phyloP scores from a whole-genome alignment of 2,888 invertebrate species.

The Athetis lepigone region DNA sequence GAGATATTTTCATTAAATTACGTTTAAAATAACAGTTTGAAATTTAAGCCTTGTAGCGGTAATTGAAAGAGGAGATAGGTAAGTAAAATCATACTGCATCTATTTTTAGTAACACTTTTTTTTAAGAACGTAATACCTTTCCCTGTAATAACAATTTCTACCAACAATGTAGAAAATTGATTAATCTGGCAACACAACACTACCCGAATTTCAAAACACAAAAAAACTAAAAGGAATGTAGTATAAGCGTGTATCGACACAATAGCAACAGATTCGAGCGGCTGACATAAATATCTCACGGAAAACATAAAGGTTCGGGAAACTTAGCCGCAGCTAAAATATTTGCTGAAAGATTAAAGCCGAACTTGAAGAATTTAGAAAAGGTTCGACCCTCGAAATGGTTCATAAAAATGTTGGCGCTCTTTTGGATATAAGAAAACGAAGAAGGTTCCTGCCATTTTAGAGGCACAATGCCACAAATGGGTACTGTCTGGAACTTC shows the following conservation, averaged over 20 bases:
- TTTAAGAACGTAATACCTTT: background rate
- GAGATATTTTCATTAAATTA: constrained; percentile 19
- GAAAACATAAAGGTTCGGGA: constrained; percentile 73
- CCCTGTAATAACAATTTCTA: background rate
- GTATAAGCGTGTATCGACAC: constrained; percentile 42
- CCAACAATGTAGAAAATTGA: background rate
- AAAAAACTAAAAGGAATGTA: constrained; percentile 10
- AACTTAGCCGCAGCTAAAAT: constrained; percentile 78
- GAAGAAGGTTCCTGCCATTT: constrained; percentile 61
- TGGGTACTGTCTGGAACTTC: constrained; percentile 20
- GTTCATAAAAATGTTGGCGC: constrained; percentile 82
- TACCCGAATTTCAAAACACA: background rate
- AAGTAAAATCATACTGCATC: background rate
- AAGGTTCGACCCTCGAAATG: constrained; percentile 78
- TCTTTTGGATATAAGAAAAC: constrained; percentile 81
- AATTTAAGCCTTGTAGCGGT: background rate
- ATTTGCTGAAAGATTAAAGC: constrained; percentile 83
- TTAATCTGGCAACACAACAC: background rate
- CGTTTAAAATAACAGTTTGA: constrained; percentile 2
- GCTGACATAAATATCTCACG: constrained; percentile 70
- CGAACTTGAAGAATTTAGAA: constrained; percentile 81
- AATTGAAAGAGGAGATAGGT: background rate
- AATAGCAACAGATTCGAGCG: constrained; percentile 52
- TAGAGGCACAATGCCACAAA: constrained; percentile 52
- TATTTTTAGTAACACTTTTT: background rate